A percentile compares a stretch with the other conserved stretches of the same genome.
phyloP scores from a whole-genome alignment of 2,797 vertebrate species.

The Urocyon cinereoargenteus region DNA sequence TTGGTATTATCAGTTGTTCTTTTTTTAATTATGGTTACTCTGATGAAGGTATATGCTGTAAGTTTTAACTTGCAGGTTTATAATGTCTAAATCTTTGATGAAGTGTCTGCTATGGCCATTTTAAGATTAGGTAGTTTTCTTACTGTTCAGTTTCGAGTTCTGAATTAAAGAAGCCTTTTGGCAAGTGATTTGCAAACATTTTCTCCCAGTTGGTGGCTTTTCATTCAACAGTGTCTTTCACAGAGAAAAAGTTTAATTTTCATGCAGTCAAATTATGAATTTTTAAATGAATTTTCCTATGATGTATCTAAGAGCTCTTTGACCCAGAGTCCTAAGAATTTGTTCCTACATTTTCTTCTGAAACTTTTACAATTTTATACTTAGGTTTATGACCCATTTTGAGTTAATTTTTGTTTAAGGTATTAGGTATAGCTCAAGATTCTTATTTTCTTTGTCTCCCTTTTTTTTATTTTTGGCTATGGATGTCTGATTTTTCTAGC shows the following conservation, averaged over 20 bases:
- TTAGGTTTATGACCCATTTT: neutral
- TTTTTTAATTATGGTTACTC: neutral
- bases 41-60: neutral
- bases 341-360: neutral
- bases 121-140: neutral
- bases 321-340: neutral
- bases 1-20: neutral
- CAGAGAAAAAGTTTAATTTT: neutral
- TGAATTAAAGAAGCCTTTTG: neutral
- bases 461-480: too few relatives aligned
- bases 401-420: neutral
- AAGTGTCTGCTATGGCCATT: neutral
- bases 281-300: neutral
- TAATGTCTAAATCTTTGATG: neutral
- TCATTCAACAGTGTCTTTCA: neutral
- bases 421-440: neutral
- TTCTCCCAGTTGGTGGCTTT: neutral
- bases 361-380: neutral
- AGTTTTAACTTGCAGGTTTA: neutral
- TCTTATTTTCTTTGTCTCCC: accelerated
- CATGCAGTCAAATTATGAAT: neutral
- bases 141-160: neutral
- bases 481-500: neutral
- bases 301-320: neutral
- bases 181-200: neutral